Evolutionary conservation across 1,140 invertebrate species (phyloP).

Genomic region (Zeugodacus cucurbitae): DNA sequence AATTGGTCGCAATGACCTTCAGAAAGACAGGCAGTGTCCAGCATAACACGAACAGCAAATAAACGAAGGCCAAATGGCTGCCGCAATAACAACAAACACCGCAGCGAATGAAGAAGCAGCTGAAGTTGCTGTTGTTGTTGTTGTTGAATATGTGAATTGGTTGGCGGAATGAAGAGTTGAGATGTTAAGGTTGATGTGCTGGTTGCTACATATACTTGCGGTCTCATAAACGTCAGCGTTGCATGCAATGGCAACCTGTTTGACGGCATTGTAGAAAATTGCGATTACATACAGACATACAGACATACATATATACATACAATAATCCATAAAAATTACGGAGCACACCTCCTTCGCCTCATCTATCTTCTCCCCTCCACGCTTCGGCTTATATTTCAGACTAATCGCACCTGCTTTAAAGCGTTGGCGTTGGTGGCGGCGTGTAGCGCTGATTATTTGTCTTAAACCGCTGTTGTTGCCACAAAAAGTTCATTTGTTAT

Average conservation of each 20-base stretch:
- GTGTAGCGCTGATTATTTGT: neutral
- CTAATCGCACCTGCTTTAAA: slow-evolving; percentile 25
- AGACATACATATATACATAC: neutral
- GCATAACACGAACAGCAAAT: slow-evolving; percentile 3
- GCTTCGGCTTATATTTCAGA: neutral
- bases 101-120: neutral
- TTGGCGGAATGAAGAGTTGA: neutral
- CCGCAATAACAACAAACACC: neutral
- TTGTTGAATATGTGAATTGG: neutral
- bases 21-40: slow-evolving; percentile 28
- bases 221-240: slow-evolving; percentile 35
- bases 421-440: neutral
- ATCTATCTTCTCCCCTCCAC: no score
- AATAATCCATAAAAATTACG: neutral
- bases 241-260: slow-evolving; percentile 21
- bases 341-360: no score
- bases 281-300: neutral
- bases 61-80: slow-evolving; percentile 8
- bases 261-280: slow-evolving; percentile 9
- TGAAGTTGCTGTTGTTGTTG: neutral
- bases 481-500: neutral
- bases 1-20: slow-evolving; percentile 35
- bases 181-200: slow-evolving; percentile 15
- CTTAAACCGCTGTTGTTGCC: neutral
- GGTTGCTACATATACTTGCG: slow-evolving; percentile 22